Evolutionary conservation across 2,113 vertebrate genomes (phyloP), one percentile per base, ranked within the genome.

Genomic region (Scolopax mira): DNA sequence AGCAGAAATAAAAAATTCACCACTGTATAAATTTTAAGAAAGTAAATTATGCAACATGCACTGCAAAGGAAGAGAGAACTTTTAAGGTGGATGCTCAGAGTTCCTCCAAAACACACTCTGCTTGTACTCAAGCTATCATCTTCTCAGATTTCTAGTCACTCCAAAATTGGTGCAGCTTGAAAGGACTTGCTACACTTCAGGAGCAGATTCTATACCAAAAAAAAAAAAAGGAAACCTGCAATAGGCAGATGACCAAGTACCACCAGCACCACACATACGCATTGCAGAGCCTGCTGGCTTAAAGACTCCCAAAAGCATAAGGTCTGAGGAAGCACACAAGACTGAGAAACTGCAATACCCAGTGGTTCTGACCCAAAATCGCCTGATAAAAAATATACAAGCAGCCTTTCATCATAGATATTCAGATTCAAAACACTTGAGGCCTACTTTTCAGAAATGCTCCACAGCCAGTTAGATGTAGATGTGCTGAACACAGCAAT

Each of bases 401-500:
- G 33, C 15, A 69, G 79, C 18, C 33, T 67, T 89, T 83, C 7
- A 11, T n/a, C 33, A 4, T 7, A 16, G 6, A 30, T 85, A 70
- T 39, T 62, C 52, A 84, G 9, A 80, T 28, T 85, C 9, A 30
- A 66, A 41, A 54, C 13, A 42, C 18, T 57, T n/a, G 27, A 88
- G 72, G 27, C 35, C 72, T 51, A 18, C 46, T 85, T 74, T 83
- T 85, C 82, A 83, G 55, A 66, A 64, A 10, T 11, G 17, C 16
- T 77, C 30, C 22, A 18, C 8, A 58, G 11, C 8, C 62, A 37
- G 24, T 9, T 18, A 37, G 21, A 70, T 33, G 37, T 6, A 55
- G 28, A 27, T 15, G 19, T 13, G 7, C 30, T 0, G 1, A 4
- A 61, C 7, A 5, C 1, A 54, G 41, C 10, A 44, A 28, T 5